Conservation (phyloP, 2,888 invertebrate species). For the Eupithecia insigniata region DNA sequence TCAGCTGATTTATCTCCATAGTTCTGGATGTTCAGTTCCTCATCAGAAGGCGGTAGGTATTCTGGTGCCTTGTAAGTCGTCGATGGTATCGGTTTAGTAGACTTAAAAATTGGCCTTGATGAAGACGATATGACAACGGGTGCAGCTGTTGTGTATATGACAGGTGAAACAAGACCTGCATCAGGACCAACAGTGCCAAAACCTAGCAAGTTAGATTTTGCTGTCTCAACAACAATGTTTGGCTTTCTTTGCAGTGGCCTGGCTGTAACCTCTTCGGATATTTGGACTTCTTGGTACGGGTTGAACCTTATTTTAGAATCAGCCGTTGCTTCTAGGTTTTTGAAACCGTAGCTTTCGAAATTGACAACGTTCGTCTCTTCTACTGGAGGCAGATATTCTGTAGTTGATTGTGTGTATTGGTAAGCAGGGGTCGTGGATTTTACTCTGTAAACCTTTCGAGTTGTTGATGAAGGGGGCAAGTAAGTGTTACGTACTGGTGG, state of each 20-base stretch:
- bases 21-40: constrained; percentile 57
- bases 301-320: constrained; percentile 60
- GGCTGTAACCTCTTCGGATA: constrained; percentile 50
- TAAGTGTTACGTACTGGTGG: constrained; percentile 48
- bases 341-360: constrained; percentile 63
- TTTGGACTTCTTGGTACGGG: constrained; percentile 61
- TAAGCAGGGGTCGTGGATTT: constrained; percentile 63
- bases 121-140: constrained; percentile 61
- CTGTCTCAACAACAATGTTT: constrained; percentile 74
- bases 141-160: constrained; percentile 66
- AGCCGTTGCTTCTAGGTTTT: constrained; percentile 52
- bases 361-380: constrained; percentile 55
- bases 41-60: constrained; percentile 69
- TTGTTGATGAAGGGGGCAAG: constrained; percentile 57
- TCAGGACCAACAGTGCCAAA: constrained; percentile 78
- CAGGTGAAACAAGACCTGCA: constrained; percentile 71
- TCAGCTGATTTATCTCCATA: constrained; percentile 57
- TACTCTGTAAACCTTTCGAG: constrained; percentile 51
- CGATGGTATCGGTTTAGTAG: constrained; percentile 56
- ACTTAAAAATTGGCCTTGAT: constrained; percentile 59
- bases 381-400: constrained; percentile 64
- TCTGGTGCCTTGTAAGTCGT: constrained; percentile 67
- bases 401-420: constrained; percentile 59
- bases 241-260: constrained; percentile 65
- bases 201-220: constrained; percentile 74